Evolutionary conservation across 2,888 invertebrate species (phyloP).

Genomic region (Rhagonycha lutea): DNA sequence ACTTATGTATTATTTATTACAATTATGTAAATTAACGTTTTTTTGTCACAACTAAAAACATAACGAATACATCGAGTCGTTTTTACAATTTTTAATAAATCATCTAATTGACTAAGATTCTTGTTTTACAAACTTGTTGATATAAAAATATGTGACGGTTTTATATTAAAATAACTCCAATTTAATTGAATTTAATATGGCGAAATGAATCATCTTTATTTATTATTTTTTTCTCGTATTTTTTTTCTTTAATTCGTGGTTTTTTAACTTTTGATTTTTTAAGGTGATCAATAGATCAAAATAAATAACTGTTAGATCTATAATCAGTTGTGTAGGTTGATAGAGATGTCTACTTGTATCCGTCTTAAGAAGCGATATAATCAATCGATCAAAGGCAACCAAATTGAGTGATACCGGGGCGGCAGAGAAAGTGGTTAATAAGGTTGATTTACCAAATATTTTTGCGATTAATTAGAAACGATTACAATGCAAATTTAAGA

Average conservation of each 20-base stretch:
- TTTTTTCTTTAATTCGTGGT: background rate
- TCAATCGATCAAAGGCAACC: slow-evolving; percentile 21
- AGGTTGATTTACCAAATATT: slow-evolving; percentile 13
- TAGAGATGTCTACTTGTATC: slow-evolving; percentile 20
- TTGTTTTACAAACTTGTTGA: background rate
- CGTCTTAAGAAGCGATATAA: slow-evolving; percentile 13
- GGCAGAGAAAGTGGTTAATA: slow-evolving; percentile 14
- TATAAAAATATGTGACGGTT: background rate
- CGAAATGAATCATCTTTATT: background rate
- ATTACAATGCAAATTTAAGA: slow-evolving; percentile 13
- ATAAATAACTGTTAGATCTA: background rate
- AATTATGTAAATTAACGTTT: background rate
- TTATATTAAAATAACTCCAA: background rate
- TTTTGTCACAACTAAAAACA: background rate
- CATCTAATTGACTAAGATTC: background rate
- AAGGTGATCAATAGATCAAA: background rate
- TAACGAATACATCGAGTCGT: background rate
- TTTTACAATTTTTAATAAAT: background rate
- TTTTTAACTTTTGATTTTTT: background rate
- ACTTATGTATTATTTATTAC: background rate
- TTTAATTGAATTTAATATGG: background rate
- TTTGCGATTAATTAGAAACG: slow-evolving; percentile 14
- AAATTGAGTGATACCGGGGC: slow-evolving; percentile 12
- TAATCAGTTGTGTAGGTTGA: slow-evolving; percentile 10
- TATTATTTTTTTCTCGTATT: background rate